These are phyloP conservation scores for Trididemnum miniatum DNA, from an alignment of 23 tunicate genomes.

Conservation along the genomic window DNA sequence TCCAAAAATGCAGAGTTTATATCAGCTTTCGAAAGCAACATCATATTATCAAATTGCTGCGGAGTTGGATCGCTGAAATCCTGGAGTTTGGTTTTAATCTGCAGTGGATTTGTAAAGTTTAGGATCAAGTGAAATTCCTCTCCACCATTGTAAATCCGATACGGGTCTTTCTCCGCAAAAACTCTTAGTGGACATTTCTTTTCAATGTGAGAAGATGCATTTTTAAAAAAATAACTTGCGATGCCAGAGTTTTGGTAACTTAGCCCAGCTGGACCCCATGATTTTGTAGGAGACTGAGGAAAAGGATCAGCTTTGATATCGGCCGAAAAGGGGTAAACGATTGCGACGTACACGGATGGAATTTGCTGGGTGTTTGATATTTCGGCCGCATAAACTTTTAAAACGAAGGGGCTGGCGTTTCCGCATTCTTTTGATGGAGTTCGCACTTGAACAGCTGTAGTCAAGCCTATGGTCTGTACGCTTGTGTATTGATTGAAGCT, in stretches of 20 bases:
- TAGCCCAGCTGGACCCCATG: slow-evolving; percentile 45
- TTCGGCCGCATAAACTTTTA: slow-evolving; percentile 46
- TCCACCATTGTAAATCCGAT: slow-evolving; percentile 47
- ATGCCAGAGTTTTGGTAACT: neutral
- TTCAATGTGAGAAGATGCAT: neutral
- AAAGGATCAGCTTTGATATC: neutral
- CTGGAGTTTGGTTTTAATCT: slow-evolving; percentile 26
- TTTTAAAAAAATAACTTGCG: neutral
- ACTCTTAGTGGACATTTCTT: neutral
- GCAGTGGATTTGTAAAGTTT: neutral
- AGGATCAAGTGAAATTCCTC: slow-evolving; percentile 33
- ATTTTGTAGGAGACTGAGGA: slow-evolving; percentile 44
- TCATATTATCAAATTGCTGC: neutral
- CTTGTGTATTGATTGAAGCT: neutral
- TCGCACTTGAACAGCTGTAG: slow-evolving; percentile 14
- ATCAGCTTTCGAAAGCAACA: slow-evolving; percentile 19
- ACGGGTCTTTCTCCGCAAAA: neutral
- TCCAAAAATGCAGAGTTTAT: neutral
- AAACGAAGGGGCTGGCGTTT: neutral
- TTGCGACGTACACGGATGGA: slow-evolving; percentile 39
- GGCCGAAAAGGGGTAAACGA: neutral
- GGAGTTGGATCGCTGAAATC: neutral
- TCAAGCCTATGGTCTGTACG: slow-evolving; percentile 32
- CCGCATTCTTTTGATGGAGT: slow-evolving; percentile 6
- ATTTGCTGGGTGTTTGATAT: neutral